phyloP scores from a whole-genome alignment of 2,888 invertebrate genomes.

The Eucera pruinosa region DNA sequence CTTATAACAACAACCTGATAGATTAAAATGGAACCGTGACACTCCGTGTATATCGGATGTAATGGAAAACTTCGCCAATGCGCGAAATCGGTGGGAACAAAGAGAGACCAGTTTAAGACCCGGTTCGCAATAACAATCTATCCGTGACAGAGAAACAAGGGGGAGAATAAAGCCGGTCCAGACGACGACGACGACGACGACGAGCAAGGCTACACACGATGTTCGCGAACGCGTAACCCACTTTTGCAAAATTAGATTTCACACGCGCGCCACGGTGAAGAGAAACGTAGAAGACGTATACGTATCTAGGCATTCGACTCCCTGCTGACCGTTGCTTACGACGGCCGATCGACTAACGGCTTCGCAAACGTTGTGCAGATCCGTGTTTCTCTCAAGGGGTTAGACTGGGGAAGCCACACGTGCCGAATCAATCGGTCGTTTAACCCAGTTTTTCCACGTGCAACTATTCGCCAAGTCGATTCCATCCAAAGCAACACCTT shows the following conservation, averaged over 20 bases:
- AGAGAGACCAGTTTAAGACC: constrained; percentile 10
- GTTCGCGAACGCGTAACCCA: constrained; percentile 60
- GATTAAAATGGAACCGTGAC: too few relatives aligned
- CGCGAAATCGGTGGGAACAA: background rate
- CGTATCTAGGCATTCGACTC: constrained; percentile 51
- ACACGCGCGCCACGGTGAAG: constrained; percentile 39
- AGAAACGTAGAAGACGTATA: constrained; percentile 4
- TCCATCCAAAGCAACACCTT: too few relatives aligned
- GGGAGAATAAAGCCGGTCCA: constrained; percentile 22
- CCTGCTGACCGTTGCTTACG: constrained; percentile 61
- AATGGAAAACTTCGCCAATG: too few relatives aligned
- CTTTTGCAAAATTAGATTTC: constrained; percentile 72
- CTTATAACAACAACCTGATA: too few relatives aligned
- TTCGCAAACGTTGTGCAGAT: constrained; percentile 54
- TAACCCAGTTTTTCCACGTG: constrained; percentile 42
- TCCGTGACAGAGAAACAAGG: constrained; percentile 10
- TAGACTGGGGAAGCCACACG: constrained; percentile 24
- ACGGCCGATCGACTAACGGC: constrained; percentile 34
- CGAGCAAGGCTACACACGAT: constrained; percentile 31
- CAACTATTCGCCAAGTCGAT: background rate
- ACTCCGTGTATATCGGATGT: too few relatives aligned
- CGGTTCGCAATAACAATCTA: background rate
- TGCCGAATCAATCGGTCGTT: constrained; percentile 36
- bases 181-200: constrained; percentile 38
- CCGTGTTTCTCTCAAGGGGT: constrained; percentile 13